phyloP scores from a whole-genome alignment of 2,888 invertebrate species.

The Meiosimyza decipiens region DNA sequence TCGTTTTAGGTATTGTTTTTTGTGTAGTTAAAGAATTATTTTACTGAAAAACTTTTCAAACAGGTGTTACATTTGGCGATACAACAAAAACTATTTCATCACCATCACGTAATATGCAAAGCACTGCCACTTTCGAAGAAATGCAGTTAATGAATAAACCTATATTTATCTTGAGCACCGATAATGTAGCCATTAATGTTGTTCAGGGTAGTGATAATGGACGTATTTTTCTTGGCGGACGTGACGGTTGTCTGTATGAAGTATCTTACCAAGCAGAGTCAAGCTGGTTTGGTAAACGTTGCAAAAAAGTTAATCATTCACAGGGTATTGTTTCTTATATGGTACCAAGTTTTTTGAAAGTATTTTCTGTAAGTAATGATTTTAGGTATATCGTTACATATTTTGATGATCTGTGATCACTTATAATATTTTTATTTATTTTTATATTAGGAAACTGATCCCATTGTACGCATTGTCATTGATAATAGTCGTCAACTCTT shows the following conservation, averaged over 20 bases:
- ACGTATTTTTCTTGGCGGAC: conserved; percentile 93
- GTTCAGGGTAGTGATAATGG: conserved; percentile 86
- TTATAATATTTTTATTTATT: not conserved
- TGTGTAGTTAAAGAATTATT: not conserved
- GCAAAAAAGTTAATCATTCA: conserved; percentile 94
- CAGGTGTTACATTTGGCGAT: conserved; percentile 64
- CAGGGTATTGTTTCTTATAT: conserved; percentile 87
- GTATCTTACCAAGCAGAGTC: conserved; percentile 91
- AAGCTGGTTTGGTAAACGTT: conserved; percentile 95
- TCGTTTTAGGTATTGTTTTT: conserved; percentile 66
- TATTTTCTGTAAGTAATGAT: conserved; percentile 67
- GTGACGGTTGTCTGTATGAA: conserved; percentile 95
- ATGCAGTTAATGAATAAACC: conserved; percentile 94
- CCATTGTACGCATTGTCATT: conserved; percentile 86
- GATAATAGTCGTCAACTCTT: conserved; percentile 91
- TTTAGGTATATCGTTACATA: not conserved
- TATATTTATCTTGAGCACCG: conserved; percentile 92
- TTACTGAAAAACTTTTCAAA: not conserved
- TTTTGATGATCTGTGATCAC: not conserved
- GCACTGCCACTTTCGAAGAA: conserved; percentile 70
- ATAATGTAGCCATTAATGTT: conserved; percentile 85
- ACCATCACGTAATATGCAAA: conserved; percentile 51
- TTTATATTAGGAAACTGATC: conserved; percentile 85
- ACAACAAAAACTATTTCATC: conserved; percentile 56
- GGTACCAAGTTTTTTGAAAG: conserved; percentile 88